phyloP scores from a whole-genome alignment of 2,113 vertebrate genomes.

The Diphyllodes magnificus region DNA sequence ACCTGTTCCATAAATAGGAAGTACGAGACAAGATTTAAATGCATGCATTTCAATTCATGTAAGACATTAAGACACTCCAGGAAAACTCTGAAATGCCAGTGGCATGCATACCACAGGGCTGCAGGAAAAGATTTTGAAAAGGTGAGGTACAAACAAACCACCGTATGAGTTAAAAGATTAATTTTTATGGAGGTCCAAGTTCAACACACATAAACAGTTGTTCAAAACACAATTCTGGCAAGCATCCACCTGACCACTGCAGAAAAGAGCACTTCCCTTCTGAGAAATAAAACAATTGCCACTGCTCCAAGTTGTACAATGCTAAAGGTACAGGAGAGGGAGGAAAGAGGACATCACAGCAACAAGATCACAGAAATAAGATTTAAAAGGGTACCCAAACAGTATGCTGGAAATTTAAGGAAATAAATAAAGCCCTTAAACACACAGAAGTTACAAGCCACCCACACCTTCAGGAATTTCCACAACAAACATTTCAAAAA shows the following conservation, averaged over 20 bases:
- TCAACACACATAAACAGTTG: neutral
- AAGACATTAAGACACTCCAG: neutral
- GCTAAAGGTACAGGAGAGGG: neutral
- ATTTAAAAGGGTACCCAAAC: neutral
- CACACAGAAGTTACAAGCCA: neutral
- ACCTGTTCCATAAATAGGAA: neutral
- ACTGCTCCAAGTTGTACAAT: neutral
- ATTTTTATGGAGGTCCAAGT: neutral
- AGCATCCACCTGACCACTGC: neutral
- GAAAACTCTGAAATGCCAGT: neutral
- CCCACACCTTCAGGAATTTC: neutral
- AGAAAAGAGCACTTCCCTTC: neutral
- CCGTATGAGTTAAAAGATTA: neutral
- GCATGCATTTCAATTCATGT: neutral
- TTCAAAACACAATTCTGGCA: slow-evolving; percentile 38
- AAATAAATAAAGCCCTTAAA: slow-evolving; percentile 16
- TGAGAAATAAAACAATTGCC: neutral
- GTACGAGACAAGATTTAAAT: neutral
- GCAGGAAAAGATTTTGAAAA: neutral
- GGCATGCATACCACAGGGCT: fast-evolving
- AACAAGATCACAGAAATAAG: neutral
- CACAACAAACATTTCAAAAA: neutral
- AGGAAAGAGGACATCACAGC: neutral
- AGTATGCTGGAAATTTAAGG: neutral
- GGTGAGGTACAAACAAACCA: neutral